Evolutionary conservation across 2,888 invertebrate species (phyloP).

Genomic region (Nemotelus nigrinus): DNA sequence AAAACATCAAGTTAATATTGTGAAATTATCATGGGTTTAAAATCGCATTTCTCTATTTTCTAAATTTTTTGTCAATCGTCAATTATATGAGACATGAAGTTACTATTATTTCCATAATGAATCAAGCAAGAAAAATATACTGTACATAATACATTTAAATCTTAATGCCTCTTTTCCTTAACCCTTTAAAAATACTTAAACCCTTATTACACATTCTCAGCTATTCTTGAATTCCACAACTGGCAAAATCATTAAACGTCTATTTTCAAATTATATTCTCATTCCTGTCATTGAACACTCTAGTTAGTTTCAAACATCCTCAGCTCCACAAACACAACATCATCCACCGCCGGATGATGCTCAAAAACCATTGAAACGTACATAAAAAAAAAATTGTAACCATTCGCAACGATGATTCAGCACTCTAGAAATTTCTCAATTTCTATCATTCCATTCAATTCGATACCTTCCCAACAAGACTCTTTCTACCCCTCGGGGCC

Average conservation of each 20-base stretch:
- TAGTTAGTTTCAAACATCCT: neutral
- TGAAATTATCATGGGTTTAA: too few species aligned
- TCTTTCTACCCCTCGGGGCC: neutral
- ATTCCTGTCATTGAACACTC: slow-evolving; percentile 14
- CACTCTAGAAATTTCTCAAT: slow-evolving; percentile 25
- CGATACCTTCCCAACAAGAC: neutral
- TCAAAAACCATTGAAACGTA: too few species aligned
- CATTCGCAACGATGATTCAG: slow-evolving; percentile 14
- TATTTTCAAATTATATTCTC: slow-evolving; percentile 7
- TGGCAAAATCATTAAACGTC: neutral
- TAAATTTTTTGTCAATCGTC: too few species aligned
- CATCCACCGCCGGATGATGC: neutral
- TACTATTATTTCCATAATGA: too few species aligned
- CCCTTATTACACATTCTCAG: neutral
- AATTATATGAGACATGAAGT: too few species aligned
- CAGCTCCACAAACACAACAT: neutral
- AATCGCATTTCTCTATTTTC: too few species aligned
- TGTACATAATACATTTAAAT: too few species aligned
- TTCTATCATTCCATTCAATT: slow-evolving; percentile 2
- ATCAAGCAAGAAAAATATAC: too few species aligned
- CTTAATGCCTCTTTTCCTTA: too few species aligned
- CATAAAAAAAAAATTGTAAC: neutral
- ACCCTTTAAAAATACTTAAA: too few species aligned
- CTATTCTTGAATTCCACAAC: slow-evolving; percentile 4
- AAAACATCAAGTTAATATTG: too few species aligned